Base-by-base conservation (phyloP, 2,113 vertebrate genomes). In the Cricetomys ansorgei region DNA sequence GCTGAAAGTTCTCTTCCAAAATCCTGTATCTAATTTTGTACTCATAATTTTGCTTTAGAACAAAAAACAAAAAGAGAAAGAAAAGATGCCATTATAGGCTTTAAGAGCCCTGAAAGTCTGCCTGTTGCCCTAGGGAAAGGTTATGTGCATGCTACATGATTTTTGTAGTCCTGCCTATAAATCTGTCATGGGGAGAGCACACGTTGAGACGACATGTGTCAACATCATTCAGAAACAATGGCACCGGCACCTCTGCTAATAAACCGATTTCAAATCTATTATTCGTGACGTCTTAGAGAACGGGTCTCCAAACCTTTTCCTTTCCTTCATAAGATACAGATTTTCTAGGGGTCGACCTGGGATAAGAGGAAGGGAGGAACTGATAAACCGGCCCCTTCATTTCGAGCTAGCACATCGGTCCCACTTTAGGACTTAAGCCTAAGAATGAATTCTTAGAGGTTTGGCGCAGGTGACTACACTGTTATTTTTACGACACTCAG, bases 401-500 rank as follows among this genome's bases (percentile, higher is more conserved):
- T 97, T 97, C 95, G 96, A 94, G 84, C 69, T 92, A 93, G 64
- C 94, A 34, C 98, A 83, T 93, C 91, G 97, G 88, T 94, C 57
- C 91, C 65, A 76, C 91, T 96, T 73, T 97, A 96, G 62, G 88
- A 96, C 96, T 92, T 89, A 97, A 97, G 98, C 92, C 88, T 88
- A 86, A 97, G 94, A 98, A 87, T 89, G 90, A 97, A 92, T 96
- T 95, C 98, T 92, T 76, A 84, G 95, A 98, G 97, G 97, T 97
- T 96, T 95, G 93, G 96, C 95, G 95, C 70, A 96, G 94, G 96
- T 67, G 57, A 83, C 96, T 94, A 23, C 93, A 96, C 97, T 86
- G 81, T 98, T 96, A 96, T 98, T 98, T 98, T 98, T 98, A 98
- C 96, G 95, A 95, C 94, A 94, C 48, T 81, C 95, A 97, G 97